Base-by-base conservation (phyloP, 2,888 invertebrate species). In the Mamestra brassicae region DNA sequence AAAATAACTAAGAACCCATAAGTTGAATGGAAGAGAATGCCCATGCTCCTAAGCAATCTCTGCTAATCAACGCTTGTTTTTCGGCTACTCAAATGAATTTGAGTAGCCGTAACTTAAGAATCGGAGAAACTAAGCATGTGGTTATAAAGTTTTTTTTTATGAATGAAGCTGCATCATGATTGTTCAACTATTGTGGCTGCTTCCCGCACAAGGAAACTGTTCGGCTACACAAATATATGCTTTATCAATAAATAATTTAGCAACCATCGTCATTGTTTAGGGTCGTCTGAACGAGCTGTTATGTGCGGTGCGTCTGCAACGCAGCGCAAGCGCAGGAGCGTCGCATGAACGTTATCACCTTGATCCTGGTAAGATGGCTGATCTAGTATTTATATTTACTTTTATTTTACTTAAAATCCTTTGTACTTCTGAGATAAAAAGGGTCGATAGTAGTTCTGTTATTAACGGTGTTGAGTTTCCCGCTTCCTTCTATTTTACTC, bases 281-380 rank as follows among this genome's bases (percentile, higher is more conserved):
- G 99, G 99, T 76, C 98, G 99, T 71, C 97, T 99, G 73, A 99
- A 98, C 93, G 99, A 99, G 95, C 95, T 99, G 88, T 96, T 99
- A 84, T 98, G 99, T 26, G 98, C 99, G 85, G 98, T 99, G 88
- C 97, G 98, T 74, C 97, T 98, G 92, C 98, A 98, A 86, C 97
- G 97, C 74, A 97, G 97, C 90, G 97, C 97, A 34, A 95, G 97
- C 66, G 96, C 97, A 17, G 97, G 97, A 61, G 97, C 97, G 26
- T 94, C 96, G 8, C 97, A 97, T 61, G 98, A 98, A 87, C 97
- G 97, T 75, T 99, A 99, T 90, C 97, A 98, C 75, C 97, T 99
- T 92, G 98, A 99, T 90, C 97, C 97, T 84, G 97, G 96, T 96
- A 90, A 90, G 85, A 72, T 74, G 36, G 2, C 54, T 5, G 0